Evolutionary conservation across 2,797 vertebrate species (phyloP).

Genomic region (Lates japonicus): DNA sequence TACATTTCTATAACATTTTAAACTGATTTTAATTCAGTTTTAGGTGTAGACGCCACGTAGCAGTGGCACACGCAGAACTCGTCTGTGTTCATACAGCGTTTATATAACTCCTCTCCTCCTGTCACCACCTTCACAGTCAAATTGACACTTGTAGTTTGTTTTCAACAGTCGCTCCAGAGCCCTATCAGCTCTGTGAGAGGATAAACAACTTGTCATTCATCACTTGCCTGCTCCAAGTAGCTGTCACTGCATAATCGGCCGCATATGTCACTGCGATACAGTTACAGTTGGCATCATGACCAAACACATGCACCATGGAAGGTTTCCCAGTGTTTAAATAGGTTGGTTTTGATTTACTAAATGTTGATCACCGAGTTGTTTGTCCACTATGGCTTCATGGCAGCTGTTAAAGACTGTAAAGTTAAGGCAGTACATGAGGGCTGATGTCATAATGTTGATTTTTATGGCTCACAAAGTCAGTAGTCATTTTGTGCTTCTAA

Average conservation of each 20-base stretch:
- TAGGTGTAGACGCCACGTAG: background rate
- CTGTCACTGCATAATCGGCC: conserved; percentile 3
- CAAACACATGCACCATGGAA: background rate
- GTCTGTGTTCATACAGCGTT: background rate
- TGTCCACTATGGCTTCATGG: conserved; percentile 6
- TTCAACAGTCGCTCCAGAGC: conserved; percentile 31
- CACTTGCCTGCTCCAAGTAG: conserved; percentile 7
- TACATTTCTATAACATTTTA: background rate
- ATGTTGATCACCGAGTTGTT: conserved; percentile 11
- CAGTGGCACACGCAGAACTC: background rate
- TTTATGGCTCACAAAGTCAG: conserved; percentile 7
- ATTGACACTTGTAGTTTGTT: conserved; percentile 13
- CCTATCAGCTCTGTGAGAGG: conserved; percentile 1
- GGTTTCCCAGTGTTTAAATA: background rate
- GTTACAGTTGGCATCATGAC: background rate
- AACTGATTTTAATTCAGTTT: background rate
- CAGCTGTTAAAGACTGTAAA: background rate
- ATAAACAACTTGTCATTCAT: conserved; percentile 44
- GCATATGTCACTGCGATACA: background rate
- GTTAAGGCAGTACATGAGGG: background rate
- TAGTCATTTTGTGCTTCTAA: conserved; percentile 7
- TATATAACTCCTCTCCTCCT: conserved; percentile 12
- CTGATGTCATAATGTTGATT: background rate
- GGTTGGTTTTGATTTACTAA: conserved; percentile 1
- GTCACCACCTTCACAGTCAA: conserved; percentile 16